Base-by-base conservation (phyloP, 35 echinoderm and acorn worm genomes). In the Ophioderma brevispina region DNA sequence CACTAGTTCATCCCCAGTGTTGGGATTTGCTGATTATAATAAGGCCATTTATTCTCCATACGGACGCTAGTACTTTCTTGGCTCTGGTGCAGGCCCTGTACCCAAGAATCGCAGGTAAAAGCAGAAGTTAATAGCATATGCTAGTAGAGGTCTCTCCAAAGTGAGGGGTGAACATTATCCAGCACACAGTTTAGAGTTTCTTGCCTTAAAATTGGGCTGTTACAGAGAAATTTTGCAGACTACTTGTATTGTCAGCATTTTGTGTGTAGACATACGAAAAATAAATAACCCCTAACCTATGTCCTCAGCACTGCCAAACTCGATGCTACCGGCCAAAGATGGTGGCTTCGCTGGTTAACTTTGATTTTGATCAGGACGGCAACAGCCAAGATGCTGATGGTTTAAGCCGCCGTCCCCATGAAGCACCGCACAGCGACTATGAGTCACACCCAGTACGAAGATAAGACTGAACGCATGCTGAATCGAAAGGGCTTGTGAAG, bases 221-320 rank as follows among this genome's bases (percentile, higher is more conserved):
- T n/a, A n/a, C n/a, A n/a, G n/a, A n/a, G n/a, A n/a, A n/a, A n/a
- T n/a, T n/a, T n/a, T n/a, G n/a, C n/a, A n/a, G n/a, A n/a, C 64
- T 91, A 91, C 46, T 23, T 52, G 46, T 52, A 52, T 52, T 82
- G 36, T 28, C 19, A n/a, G n/a, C n/a, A n/a, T n/a, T n/a, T 34
- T 13, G 32, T 14, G 18, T 46, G 43, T 18, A 84, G 41, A 23
- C 88, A 91, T 38, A 42, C 84, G 25, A 94, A 87, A n/a, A 87
- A 94, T 38, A 94, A 94, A 37, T 90, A 94, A 36, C 92, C 92
- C 63, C 42, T 94, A 13, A 94, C 92, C 14, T 94, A 90, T 78
- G 41, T 94, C 8, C 36, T 94, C 37, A 90, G 77, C 8, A 56
- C 92, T 21, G 86, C 92, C 80, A 94, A 90, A 39, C 50, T 92